A percentile compares a stretch with the other conserved stretches of the same genome.
phyloP scores from a whole-genome alignment of 2,888 invertebrate genomes.

The Hirtodrosophila duncani region DNA sequence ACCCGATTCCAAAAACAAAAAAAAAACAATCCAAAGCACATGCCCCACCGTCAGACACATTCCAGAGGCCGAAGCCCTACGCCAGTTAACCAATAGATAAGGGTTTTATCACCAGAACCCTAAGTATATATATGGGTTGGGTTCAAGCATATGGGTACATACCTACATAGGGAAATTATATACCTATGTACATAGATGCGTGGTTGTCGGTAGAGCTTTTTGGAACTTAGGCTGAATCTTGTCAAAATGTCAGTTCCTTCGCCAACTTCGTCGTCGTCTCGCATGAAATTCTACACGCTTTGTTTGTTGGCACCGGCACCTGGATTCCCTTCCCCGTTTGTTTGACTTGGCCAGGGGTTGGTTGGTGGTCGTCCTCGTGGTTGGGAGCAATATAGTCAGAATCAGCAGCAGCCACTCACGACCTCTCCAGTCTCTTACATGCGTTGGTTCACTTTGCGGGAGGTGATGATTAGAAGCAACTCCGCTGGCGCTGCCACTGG shows the following conservation, averaged over 20 bases:
- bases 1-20: not conserved
- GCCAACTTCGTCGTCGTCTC: constrained; percentile 38
- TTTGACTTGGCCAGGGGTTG: not conserved
- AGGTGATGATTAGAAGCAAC: too few relatives aligned
- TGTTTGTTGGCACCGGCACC: too few relatives aligned
- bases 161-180: too few relatives aligned
- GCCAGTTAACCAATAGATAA: constrained; percentile 16
- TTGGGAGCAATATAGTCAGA: not conserved
- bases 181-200: not conserved
- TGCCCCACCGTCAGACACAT: constrained; percentile 5
- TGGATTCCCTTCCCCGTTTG: not conserved
- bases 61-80: constrained; percentile 17
- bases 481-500: too few relatives aligned
- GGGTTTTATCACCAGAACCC: constrained; percentile 24
- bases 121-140: constrained; percentile 5
- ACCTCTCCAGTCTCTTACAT: too few relatives aligned
- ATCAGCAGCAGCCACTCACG: constrained; percentile 17
- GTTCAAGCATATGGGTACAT: too few relatives aligned
- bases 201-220: not conserved
- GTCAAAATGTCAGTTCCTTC: constrained; percentile 18
- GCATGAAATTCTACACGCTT: constrained; percentile 37
- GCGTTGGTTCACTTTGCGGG: too few relatives aligned
- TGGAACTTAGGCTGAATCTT: constrained; percentile 20
- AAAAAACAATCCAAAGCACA: too few relatives aligned
- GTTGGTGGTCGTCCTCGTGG: not conserved